phyloP scores from a whole-genome alignment of 2,888 invertebrate species.

The Nemoura dubitans region DNA sequence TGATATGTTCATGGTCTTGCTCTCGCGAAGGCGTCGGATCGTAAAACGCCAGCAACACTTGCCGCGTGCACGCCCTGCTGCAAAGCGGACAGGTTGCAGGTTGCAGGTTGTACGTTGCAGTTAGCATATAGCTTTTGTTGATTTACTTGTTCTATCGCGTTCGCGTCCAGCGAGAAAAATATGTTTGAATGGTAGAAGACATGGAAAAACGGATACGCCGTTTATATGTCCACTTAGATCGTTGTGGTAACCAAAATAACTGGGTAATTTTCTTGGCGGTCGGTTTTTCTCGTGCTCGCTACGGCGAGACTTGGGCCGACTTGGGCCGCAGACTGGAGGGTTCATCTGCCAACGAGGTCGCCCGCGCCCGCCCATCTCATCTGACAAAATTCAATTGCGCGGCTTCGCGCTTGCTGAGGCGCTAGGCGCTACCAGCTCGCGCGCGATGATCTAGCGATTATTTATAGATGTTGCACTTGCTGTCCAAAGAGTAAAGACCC shows the following conservation, averaged over 20 bases:
- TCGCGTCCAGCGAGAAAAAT: neutral
- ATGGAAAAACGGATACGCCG: neutral
- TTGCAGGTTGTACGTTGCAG: neutral
- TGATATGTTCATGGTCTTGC: neutral
- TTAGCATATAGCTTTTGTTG: neutral
- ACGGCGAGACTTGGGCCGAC: neutral
- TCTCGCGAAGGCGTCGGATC: neutral
- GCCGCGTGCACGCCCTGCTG: neutral
- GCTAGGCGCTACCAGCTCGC: neutral
- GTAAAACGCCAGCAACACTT: neutral
- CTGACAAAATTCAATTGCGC: neutral
- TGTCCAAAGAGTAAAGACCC: neutral
- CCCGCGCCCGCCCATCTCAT: neutral
- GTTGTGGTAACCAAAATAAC: neutral
- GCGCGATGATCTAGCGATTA: neutral
- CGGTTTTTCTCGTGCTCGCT: neutral
- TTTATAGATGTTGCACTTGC: constrained; percentile 26
- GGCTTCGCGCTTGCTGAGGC: too few species aligned
- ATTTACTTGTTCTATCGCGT: neutral
- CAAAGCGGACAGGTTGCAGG: neutral
- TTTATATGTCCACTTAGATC: constrained; percentile 4
- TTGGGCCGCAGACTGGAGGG: neutral
- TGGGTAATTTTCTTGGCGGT: neutral
- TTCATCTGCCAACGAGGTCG: neutral
- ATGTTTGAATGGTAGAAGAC: neutral